Percentiles rank a stretch among this genome's conserved stretches.
Evolutionary conservation across 2,113 vertebrate genomes (phyloP).

Genomic region (Oreochromis aureus): DNA sequence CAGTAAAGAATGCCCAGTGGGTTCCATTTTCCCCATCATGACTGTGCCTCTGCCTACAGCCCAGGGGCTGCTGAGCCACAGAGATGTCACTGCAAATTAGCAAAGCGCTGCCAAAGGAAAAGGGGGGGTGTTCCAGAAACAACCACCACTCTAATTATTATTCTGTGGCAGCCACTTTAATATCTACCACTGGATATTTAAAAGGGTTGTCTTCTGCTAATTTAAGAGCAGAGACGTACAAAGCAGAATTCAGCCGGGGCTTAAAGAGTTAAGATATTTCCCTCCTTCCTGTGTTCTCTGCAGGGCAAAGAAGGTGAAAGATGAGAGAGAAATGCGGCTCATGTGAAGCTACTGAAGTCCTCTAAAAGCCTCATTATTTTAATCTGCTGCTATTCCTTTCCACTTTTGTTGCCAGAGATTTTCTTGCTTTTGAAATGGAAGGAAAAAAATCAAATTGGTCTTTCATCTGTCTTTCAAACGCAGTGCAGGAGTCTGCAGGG

Average conservation of each 20-base stretch:
- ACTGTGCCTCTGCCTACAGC: not conserved
- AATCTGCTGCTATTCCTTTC: slow-evolving; percentile 18
- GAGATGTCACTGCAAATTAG: slow-evolving; percentile 7
- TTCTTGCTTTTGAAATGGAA: not conserved
- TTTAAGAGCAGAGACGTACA: not conserved
- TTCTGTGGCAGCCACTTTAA: not conserved
- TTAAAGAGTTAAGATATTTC: not conserved
- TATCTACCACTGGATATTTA: slow-evolving; percentile 12
- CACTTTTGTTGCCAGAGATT: not conserved
- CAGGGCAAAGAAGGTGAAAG: not conserved
- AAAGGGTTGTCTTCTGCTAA: not conserved
- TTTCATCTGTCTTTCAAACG: slow-evolving; percentile 1
- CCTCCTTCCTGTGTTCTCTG: not conserved
- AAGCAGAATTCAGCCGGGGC: not conserved
- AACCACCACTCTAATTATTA: slow-evolving; percentile 14
- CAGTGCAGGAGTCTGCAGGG: not conserved
- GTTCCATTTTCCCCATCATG: not conserved
- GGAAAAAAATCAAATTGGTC: not conserved
- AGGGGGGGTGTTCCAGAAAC: not conserved
- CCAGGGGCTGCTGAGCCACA: not conserved
- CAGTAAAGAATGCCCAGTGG: slow-evolving; percentile 14
- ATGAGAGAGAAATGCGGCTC: slow-evolving; percentile 22
- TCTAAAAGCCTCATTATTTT: slow-evolving; percentile 39
- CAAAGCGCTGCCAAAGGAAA: not conserved
- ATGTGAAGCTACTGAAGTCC: slow-evolving; percentile 14